Evolutionary conservation across 2,888 invertebrate genomes (phyloP).

Genomic region (Nomada flava): DNA sequence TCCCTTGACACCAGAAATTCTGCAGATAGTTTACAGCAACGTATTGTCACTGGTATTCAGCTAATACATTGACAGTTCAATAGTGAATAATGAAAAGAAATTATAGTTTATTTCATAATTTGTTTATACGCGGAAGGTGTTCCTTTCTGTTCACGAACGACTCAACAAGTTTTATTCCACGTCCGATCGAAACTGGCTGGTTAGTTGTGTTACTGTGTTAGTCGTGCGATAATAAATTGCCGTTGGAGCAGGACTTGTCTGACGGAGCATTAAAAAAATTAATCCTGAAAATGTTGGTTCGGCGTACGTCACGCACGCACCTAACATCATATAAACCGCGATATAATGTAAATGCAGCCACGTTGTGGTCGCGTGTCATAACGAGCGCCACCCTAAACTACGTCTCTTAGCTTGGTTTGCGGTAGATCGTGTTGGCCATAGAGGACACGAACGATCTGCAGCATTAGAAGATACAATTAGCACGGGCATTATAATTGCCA

Average conservation of each 20-base stretch:
- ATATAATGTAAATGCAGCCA: constrained; percentile 74
- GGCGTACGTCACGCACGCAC: constrained; percentile 72
- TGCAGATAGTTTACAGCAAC: neutral
- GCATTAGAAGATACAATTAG: constrained; percentile 61
- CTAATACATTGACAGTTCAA: no score
- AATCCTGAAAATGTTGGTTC: constrained; percentile 80
- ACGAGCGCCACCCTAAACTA: constrained; percentile 75
- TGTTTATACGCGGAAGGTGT: no score
- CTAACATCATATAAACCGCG: constrained; percentile 68
- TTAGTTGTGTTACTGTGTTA: constrained; percentile 7
- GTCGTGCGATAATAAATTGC: constrained; percentile 26
- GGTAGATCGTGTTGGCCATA: constrained; percentile 60
- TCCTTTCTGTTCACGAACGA: neutral
- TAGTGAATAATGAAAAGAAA: no score
- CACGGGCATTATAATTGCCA: constrained; percentile 28
- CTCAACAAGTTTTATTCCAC: neutral
- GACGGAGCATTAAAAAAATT: constrained; percentile 76
- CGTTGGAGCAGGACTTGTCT: neutral
- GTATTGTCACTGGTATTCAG: no score
- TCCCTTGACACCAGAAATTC: neutral
- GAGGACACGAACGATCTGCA: constrained; percentile 61
- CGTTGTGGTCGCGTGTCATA: constrained; percentile 81
- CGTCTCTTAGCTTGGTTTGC: constrained; percentile 71
- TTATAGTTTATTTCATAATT: no score
- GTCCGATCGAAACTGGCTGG: neutral